phyloP scores from a whole-genome alignment of 2,797 vertebrate species.

The Catostomus latipinnis region DNA sequence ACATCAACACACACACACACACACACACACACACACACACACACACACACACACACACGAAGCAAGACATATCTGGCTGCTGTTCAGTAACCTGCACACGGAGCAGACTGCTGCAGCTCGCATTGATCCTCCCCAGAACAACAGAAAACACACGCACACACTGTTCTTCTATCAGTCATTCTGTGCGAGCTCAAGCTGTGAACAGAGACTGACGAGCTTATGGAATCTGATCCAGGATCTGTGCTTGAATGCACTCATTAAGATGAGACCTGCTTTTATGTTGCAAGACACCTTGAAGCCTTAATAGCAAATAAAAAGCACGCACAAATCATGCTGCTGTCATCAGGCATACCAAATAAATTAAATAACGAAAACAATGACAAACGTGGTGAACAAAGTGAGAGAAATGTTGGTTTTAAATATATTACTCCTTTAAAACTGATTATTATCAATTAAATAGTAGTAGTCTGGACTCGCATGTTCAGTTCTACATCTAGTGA shows the following conservation, averaged over 20 bases:
- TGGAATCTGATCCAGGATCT: slow-evolving; percentile 37
- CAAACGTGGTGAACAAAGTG: too few species aligned
- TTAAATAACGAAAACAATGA: too few species aligned
- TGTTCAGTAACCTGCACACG: slow-evolving; percentile 81
- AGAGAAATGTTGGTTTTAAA: too few species aligned
- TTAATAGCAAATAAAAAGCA: too few species aligned
- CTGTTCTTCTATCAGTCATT: slow-evolving; percentile 47
- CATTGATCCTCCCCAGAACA: slow-evolving; percentile 77
- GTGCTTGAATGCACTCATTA: slow-evolving; percentile 11
- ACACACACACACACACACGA: slow-evolving; percentile 52
- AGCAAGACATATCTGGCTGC: slow-evolving; percentile 63
- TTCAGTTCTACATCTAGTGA: too few species aligned
- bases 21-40: slow-evolving; percentile 36
- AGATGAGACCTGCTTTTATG: slow-evolving; percentile 14
- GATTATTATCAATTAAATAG: too few species aligned
- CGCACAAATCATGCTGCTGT: too few species aligned
- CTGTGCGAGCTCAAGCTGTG: slow-evolving; percentile 12
- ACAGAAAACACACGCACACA: slow-evolving; percentile 60
- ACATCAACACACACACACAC: slow-evolving; percentile 60
- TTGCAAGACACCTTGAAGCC: neutral
- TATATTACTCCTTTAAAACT: too few species aligned
- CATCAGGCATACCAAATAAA: too few species aligned
- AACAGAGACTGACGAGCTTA: neutral
- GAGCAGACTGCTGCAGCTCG: slow-evolving; percentile 75
- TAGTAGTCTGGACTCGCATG: too few species aligned